Evolutionary conservation across 2,888 invertebrate species (phyloP).

Genomic region (Eristalinus sepulchralis): DNA sequence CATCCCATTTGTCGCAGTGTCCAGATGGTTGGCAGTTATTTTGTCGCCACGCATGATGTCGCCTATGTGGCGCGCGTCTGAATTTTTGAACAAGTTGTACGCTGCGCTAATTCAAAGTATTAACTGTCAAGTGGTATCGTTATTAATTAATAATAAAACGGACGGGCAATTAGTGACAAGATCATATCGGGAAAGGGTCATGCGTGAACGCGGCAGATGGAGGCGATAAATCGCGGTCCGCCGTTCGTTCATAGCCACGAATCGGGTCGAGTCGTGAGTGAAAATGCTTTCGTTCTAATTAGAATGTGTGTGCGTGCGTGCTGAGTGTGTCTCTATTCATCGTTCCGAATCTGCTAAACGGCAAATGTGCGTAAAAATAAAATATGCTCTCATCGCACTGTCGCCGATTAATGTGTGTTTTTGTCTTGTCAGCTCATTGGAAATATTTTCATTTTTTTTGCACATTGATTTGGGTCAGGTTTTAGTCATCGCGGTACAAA

Average conservation of each 20-base stretch:
- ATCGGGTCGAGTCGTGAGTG: slow-evolving; percentile 64
- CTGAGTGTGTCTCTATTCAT: neutral
- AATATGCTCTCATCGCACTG: neutral
- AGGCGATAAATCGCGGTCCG: slow-evolving; percentile 8
- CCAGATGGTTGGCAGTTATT: no score
- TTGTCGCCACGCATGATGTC: neutral
- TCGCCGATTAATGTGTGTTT: neutral
- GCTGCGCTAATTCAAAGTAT: slow-evolving; percentile 49
- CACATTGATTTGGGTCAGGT: no score
- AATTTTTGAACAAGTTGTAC: neutral
- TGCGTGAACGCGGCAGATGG: slow-evolving; percentile 15
- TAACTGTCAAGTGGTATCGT: slow-evolving; percentile 54
- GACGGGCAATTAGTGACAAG: slow-evolving; percentile 47
- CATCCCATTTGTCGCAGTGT: neutral
- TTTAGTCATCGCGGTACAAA: no score
- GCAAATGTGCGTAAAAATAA: slow-evolving; percentile 11
- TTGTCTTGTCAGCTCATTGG: neutral
- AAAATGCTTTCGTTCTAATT: slow-evolving; percentile 62
- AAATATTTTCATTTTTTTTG: no score
- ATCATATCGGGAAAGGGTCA: slow-evolving; percentile 17
- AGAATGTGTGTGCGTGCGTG: slow-evolving; percentile 10
- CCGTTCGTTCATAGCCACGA: slow-evolving; percentile 22
- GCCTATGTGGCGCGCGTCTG: neutral
- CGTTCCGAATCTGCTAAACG: neutral
- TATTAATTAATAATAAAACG: slow-evolving; percentile 54